A percentile compares a stretch with the other conserved stretches of the same genome.
phyloP scores from a whole-genome alignment of 2,888 invertebrate species.

The Lamproptera curius region DNA sequence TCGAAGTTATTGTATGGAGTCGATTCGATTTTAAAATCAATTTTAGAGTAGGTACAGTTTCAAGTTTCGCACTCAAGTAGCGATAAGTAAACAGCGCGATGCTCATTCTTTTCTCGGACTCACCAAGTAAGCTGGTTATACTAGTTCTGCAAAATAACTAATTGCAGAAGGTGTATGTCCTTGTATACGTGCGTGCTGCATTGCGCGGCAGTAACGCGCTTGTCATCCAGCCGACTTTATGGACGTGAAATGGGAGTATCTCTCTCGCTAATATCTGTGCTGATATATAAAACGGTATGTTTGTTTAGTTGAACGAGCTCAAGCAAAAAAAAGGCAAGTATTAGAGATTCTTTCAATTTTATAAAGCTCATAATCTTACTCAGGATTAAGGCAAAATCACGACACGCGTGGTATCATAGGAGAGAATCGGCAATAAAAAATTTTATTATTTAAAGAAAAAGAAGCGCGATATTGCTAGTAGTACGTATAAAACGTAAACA shows the following conservation, averaged over 20 bases:
- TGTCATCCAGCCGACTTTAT: conserved; percentile 14
- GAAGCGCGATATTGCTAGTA: too few species aligned
- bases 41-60: too few species aligned
- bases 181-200: conserved; percentile 15
- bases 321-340: too few species aligned
- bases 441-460: too few species aligned
- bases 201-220: conserved; percentile 7
- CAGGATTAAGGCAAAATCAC: too few species aligned
- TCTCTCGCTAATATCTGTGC: conserved; percentile 5
- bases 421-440: too few species aligned
- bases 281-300: not conserved
- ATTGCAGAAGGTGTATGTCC: conserved; percentile 20
- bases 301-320: not conserved
- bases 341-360: too few species aligned
- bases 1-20: too few species aligned
- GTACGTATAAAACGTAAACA: too few species aligned
- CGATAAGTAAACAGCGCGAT: conserved; percentile 14
- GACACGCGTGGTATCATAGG: too few species aligned
- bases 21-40: too few species aligned
- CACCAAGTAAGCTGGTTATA: conserved; percentile 21
- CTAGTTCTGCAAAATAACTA: conserved; percentile 26
- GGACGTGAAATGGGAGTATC: conserved; percentile 8
- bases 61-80: conserved; percentile 16
- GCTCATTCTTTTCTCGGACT: conserved; percentile 13
- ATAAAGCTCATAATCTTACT: too few species aligned